Conservation (phyloP, 2,888 invertebrate species). For the Ochropleura plecta region DNA sequence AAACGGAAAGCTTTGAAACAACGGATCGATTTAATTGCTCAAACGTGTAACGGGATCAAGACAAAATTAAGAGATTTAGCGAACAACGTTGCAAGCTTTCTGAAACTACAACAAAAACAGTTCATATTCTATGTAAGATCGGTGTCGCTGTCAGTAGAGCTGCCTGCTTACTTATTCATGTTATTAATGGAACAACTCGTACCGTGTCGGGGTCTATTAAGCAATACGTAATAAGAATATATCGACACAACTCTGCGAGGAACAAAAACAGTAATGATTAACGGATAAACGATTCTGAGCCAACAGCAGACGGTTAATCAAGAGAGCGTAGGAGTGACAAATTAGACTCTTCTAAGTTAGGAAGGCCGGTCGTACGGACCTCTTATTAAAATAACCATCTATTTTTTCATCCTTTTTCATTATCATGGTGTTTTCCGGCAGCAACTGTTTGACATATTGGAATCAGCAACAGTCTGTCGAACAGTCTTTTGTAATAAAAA, state of each 20-base stretch:
- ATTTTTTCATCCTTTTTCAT: constrained; percentile 48
- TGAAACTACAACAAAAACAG: constrained; percentile 11
- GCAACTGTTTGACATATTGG: constrained; percentile 56
- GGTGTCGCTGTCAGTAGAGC: constrained; percentile 2
- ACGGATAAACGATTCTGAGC: constrained; percentile 67
- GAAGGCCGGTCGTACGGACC: constrained; percentile 10
- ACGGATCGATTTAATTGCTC: constrained; percentile 58
- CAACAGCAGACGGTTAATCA: constrained; percentile 76
- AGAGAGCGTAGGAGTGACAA: constrained; percentile 76
- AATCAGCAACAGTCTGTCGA: constrained; percentile 57
- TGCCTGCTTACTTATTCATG: constrained; percentile 38
- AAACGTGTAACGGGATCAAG: constrained; percentile 50
- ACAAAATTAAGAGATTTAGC: constrained; percentile 51
- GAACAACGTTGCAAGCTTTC: constrained; percentile 32
- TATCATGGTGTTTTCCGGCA: constrained; percentile 30
- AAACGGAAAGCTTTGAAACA: constrained; percentile 48
- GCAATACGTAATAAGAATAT: constrained; percentile 54
- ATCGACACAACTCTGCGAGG: constrained; percentile 41
- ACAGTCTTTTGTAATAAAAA: constrained; percentile 60
- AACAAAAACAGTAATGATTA: constrained; percentile 61
- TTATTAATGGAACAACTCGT: constrained; percentile 43
- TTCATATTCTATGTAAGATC: constrained; percentile 14
- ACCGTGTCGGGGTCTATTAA: constrained; percentile 51
- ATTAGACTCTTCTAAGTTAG: constrained; percentile 71
- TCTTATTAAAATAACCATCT: constrained; percentile 52